Evolutionary conservation across 2,888 invertebrate species (phyloP), one percentile per base, ranked within the genome.

Genomic region (Drosophila ustulata): DNA sequence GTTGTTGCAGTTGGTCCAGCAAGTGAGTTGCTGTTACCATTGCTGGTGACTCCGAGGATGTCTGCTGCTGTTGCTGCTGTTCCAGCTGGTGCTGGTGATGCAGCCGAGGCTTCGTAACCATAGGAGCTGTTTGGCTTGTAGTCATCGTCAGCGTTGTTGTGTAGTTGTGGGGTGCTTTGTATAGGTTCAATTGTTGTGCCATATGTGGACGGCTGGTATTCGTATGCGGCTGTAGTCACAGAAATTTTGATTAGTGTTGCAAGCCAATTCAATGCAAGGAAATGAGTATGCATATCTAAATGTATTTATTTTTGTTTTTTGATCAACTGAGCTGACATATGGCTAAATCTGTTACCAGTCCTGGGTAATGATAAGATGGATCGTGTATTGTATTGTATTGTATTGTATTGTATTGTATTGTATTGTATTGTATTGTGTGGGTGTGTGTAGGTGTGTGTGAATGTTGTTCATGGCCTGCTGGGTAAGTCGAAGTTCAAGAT

Each of bases 151-250:
- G 68, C 69, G 74, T 59, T 83, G 79, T 61, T 74, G 85, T 87
- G 82, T 66, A 69, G 76, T 83, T 82, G 85, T 88, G 89, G 49
- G 75, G 81, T 82, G 88, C 74, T 75, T 72, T 82, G 88, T 74
- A 77, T 76, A 69, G 83, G 72, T 73, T 90, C 90, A 81, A 82
- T 88, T 88, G 84, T 69, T 80, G 92, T 83, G 90, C 89, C 91
- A 87, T 90, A 91, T 89, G 89, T 78, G 88, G 92, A 83, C 86
- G 91, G 90, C 89, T 91, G 91, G 90, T 91, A 92, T 80, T 92
- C 92, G 89, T 89, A 88, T 82, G 91, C 85, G 91, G 92, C 92
- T 92, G 66, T 53, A 71, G 64, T 89, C 66, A 83, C 66, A 88
- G 61, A 67, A 84, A 88, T 86, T 81, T 85, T 71, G 75, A 72